Evolutionary conservation across 2,888 invertebrate genomes (phyloP), one percentile per base, ranked within the genome.

Genomic region (Caprella mutica): DNA sequence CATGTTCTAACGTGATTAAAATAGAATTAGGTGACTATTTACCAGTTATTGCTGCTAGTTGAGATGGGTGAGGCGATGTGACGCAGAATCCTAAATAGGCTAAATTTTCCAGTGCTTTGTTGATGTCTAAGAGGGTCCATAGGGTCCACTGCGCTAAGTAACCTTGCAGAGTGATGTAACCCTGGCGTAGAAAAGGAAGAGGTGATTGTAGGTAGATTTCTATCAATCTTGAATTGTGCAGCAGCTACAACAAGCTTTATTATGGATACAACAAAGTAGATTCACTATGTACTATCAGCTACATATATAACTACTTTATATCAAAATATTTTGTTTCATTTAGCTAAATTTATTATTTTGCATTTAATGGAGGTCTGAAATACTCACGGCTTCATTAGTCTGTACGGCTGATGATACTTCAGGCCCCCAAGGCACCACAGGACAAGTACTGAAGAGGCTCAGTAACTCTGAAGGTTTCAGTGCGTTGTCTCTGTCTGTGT

Each of bases 71-170:
- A 69, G 87, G 87, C 73, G 89, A 88, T 68, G 84, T 82, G 67
- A 88, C 84, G 73, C 86, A 86, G 71, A 87, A 97, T 4, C 96
- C 96, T 66, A 96, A 77, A 72, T 96, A 93, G 14, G 92, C 97
- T 72, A 98, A 78, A 72, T 91, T 93, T 72, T 96, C 94, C 71
- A 96, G 80, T 2, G 93, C 88, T 69, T 84, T 85, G 61, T 85
- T 84, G 58, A 93, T 80, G 75, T 97, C 94, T 56, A 86, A 76
- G 52, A 93, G 77, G 0, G 96, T 86, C 78, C 92, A 87, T 56
- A 94, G 74, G 39, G 88, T 84, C 97, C 97, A 98, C 67, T 94
- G 88, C 70, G 94, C 93, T 76, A 97, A 81, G 79, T 89, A 98
- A 12, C 98, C 92, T 75, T 88, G 84, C 69, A 85, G 78, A 24